Base-by-base conservation (phyloP, 2,113 vertebrate genomes). In the Pontoporia blainvillei region DNA sequence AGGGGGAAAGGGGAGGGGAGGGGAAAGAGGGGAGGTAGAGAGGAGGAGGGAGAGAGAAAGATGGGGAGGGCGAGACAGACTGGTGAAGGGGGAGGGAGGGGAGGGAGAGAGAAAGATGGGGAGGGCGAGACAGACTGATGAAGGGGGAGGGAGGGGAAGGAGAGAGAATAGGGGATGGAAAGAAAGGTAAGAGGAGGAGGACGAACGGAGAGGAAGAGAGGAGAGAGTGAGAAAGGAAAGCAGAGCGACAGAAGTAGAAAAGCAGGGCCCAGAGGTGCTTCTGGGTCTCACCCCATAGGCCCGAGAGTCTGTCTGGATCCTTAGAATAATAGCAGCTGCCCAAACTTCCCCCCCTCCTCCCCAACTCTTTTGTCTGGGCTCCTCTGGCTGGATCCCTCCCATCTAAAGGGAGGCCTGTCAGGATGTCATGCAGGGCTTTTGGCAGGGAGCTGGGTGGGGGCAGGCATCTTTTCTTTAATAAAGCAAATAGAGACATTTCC, bases 61-160 rank as follows among this genome's bases (percentile, higher is more conserved):
- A 44, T 6, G 13, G 2, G 20, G 18, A 8, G 0, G 57, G 57
- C 20, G 64, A n/a, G n/a, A n/a, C n/a, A n/a, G n/a, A n/a, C n/a
- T n/a, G n/a, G n/a, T n/a, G 1, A 20, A 11, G 5, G 25, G 1
- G 3, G 4, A 44, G 20, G 14, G 49, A 20, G 25, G 10, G 20
- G 6, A 57, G 18, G 8, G 25, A 49, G 41, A 23, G 52, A 25
- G 46, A 34, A 29, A 34, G 75, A 54, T 11, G 8, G 10, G 23
- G n/a, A 34, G 13, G 1, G 29, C 4, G 1, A n/a, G 29, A 10
- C 15, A 25, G n/a, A 17, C 10, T n/a, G 46, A 78, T 14, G 49
- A 36, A 6, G 75, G 34, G 6, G 11, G 41, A 3, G 15, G 20
- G 14, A 27, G 13, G 15, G 13, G 3, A 11, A 39, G 0, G 4